These are phyloP conservation scores for Cyphomyrus discorhynchus DNA, from an alignment of 2,113 vertebrate species.

Conservation along the genomic window DNA sequence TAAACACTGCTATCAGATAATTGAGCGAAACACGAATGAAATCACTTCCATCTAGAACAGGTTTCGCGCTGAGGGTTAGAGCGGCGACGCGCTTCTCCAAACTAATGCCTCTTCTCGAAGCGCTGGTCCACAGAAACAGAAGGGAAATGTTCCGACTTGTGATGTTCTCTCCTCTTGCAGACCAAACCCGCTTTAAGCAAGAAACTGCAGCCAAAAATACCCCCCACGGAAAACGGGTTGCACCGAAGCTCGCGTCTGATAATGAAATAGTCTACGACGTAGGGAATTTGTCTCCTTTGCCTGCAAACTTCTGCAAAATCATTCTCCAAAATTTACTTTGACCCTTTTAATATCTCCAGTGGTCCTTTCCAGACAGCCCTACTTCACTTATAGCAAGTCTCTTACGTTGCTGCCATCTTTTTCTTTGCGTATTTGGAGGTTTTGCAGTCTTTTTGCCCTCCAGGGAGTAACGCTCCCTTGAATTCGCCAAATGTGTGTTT, in stretches of 20 bases:
- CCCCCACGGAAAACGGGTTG: conserved; percentile 7
- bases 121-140: neutral
- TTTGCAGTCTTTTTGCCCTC: neutral
- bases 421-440: neutral
- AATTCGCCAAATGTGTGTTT: conserved; percentile 9
- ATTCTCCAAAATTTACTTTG: neutral
- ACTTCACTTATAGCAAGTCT: neutral
- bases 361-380: neutral
- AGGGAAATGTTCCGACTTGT: conserved; percentile 18
- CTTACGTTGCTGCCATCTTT: neutral
- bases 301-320: neutral
- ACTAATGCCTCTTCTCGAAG: conserved; percentile 7
- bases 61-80: conserved; percentile 41
- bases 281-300: neutral
- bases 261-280: neutral
- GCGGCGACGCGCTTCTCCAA: neutral
- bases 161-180: conserved; percentile 23
- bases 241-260: conserved; percentile 1
- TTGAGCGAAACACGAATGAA: conserved; percentile 55
- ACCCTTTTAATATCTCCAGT: neutral
- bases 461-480: neutral
- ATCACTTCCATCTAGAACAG: conserved; percentile 54
- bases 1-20: conserved; percentile 49
- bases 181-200: conserved; percentile 6
- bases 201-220: conserved; percentile 1